phyloP scores from a whole-genome alignment of 37 sponge, comb jelly and placozoan species.

The Chondrilla cf. caribensis region DNA sequence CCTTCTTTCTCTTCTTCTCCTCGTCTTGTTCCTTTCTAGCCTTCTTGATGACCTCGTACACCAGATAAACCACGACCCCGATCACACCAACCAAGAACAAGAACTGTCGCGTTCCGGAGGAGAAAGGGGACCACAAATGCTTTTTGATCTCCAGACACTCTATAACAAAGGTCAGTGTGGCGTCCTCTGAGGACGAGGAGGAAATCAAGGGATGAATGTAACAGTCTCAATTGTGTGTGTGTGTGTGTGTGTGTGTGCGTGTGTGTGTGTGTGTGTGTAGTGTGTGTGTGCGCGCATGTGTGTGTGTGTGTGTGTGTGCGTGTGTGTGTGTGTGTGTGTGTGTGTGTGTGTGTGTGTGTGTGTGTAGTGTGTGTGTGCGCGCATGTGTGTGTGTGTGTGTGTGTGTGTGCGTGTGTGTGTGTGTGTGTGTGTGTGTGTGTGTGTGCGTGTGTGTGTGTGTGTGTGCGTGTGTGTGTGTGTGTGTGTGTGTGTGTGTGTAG shows the following conservation, averaged over 20 bases:
- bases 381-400: background rate
- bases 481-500: background rate
- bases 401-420: background rate
- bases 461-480: background rate
- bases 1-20: slow-evolving; percentile 12
- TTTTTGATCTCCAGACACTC: slow-evolving; percentile 35
- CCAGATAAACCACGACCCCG: slow-evolving; percentile 3
- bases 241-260: no score
- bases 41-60: slow-evolving; percentile 43
- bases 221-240: no score
- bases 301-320: no score
- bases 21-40: slow-evolving; percentile 18
- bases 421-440: background rate
- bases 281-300: no score
- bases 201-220: no score
- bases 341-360: no score
- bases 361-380: background rate
- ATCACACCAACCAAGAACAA: background rate
- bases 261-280: no score
- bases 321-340: no score
- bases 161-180: slow-evolving; percentile 54
- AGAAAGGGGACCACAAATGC: slow-evolving; percentile 18
- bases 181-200: slow-evolving; percentile 38
- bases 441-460: background rate
- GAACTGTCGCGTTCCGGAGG: background rate